These are phyloP conservation scores for Stichopus horrens DNA, from an alignment of 53 echinoderm and acorn worm species.

Conservation along the genomic window DNA sequence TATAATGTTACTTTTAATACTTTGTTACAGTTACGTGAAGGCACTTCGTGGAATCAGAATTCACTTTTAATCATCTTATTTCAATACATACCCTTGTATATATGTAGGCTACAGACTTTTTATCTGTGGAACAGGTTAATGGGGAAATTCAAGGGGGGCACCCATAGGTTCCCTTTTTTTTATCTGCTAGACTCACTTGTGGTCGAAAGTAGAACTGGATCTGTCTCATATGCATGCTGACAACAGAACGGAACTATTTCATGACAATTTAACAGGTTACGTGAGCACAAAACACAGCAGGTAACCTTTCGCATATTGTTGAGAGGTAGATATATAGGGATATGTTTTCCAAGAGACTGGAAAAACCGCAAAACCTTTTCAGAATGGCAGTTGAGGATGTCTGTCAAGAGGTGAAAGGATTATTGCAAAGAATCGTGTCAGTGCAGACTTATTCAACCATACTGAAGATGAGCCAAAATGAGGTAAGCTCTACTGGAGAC, in stretches of 20 bases:
- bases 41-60: too few species aligned
- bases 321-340: background rate
- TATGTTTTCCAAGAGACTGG: background rate
- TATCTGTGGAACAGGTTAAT: too few species aligned
- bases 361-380: background rate
- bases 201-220: background rate
- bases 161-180: background rate
- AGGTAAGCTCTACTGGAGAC: too few species aligned
- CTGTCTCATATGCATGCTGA: background rate
- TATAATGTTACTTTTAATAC: too few species aligned
- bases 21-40: too few species aligned
- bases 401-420: background rate
- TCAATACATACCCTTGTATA: too few species aligned
- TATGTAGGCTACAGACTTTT: too few species aligned
- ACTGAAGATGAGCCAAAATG: too few species aligned
- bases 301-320: background rate
- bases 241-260: constrained; percentile 35
- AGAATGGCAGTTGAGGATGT: background rate
- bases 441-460: too few species aligned
- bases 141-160: too few species aligned
- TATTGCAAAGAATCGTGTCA: background rate
- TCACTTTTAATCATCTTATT: too few species aligned
- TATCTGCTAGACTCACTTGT: background rate
- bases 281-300: constrained; percentile 33
- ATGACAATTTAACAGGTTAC: constrained; percentile 23